A percentile compares a stretch with the other conserved stretches of the same genome.
These are phyloP conservation scores for Calonectris borealis DNA, from an alignment of 2,113 vertebrate species.

Conservation along the genomic window DNA sequence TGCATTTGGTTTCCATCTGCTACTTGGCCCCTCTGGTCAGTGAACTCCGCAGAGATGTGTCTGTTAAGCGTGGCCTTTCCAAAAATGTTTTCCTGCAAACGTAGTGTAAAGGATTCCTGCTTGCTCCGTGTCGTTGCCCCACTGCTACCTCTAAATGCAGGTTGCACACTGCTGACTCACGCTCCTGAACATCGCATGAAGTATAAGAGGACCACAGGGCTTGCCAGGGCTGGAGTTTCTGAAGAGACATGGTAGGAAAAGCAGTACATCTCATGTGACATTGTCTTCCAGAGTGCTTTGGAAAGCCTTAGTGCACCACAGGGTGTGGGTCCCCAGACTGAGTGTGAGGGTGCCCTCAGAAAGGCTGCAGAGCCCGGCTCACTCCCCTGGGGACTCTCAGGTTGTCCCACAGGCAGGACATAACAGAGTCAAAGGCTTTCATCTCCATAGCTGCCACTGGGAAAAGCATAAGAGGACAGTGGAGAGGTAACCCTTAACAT, in stretches of 20 bases:
- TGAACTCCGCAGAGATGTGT: not conserved
- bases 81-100: not conserved
- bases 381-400: not conserved
- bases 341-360: not conserved
- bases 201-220: not conserved
- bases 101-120: not conserved
- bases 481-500: not conserved
- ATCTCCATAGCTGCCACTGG: not conserved
- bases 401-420: not conserved
- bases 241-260: not conserved
- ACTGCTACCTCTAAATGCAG: not conserved
- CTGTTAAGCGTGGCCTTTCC: not conserved
- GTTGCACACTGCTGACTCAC: not conserved
- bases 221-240: not conserved
- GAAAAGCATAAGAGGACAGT: not conserved
- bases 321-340: not conserved
- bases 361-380: not conserved
- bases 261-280: not conserved
- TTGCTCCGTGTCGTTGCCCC: not conserved
- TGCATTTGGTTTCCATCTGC: not conserved
- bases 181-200: rapidly evolving
- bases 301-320: not conserved
- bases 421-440: not conserved
- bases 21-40: not conserved
- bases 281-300: not conserved